A percentile compares a stretch with the other conserved stretches of the same genome.
Conservation (phyloP, 2,113 vertebrate species). For the Etheostoma cragini region DNA sequence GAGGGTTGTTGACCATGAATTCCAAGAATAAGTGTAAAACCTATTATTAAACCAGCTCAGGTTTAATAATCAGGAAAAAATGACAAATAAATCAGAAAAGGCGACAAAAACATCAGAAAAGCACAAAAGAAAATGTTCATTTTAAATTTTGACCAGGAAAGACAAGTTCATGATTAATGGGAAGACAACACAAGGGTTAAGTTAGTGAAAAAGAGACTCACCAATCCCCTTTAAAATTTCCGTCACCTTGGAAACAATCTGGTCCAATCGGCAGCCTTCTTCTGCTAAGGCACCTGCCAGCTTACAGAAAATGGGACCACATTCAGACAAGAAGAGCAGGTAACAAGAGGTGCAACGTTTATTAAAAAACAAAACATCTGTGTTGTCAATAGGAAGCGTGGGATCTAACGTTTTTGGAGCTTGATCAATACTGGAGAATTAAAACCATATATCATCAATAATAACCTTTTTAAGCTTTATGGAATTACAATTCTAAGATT, state of each 20-base stretch:
- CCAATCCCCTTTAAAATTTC: slow-evolving; percentile 83
- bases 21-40: too few species aligned
- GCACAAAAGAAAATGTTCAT: too few species aligned
- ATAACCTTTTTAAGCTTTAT: background rate
- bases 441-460: background rate
- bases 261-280: slow-evolving; percentile 85
- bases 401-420: background rate
- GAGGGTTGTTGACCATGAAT: too few species aligned
- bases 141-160: too few species aligned
- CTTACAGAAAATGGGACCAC: slow-evolving; percentile 74
- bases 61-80: too few species aligned
- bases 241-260: slow-evolving; percentile 83
- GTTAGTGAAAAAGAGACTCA: slow-evolving; percentile 53
- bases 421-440: background rate
- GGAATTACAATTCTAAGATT: too few species aligned
- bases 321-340: background rate
- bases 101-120: too few species aligned
- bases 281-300: slow-evolving; percentile 93
- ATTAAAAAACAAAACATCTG: background rate
- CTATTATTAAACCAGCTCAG: too few species aligned
- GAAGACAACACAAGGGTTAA: too few species aligned
- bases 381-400: background rate
- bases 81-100: too few species aligned
- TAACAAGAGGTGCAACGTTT: background rate
- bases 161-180: too few species aligned